Base-by-base conservation (phyloP, 2,113 vertebrate species). In the Cololabis saira region DNA sequence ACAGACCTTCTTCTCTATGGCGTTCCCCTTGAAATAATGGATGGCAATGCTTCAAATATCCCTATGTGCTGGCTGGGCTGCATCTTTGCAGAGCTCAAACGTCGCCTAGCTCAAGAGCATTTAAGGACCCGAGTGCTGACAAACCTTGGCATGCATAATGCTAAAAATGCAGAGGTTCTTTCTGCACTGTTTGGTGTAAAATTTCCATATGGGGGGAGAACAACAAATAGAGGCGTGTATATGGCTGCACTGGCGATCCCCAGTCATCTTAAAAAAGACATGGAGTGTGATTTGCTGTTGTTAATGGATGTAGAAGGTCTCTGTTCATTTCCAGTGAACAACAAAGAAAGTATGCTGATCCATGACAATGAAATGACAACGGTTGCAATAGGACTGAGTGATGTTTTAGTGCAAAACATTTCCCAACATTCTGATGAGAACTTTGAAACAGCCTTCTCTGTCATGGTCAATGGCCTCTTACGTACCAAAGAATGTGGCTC, bases 131-230 rank as follows among this genome's bases (percentile, higher is more conserved):
- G 84, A 54, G 86, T 89, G 10, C 18, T 93, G 56, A 87, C 90
- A 50, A 81, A 74, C 30, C 53, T 91, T 15, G 91, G 92, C 12
- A 37, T 64, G 2, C 66, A 88, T 40, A 65, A 83, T 43, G 74
- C 85, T 5, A 88, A 44, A 12, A 93, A 94, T 19, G 90, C 92
- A 66, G 92, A 94, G 1, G 80, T 95, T 6, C 87, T 96, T n/a
- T 95, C 93, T 60, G 91, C 93, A 55, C 86, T 96, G 83, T 96
- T 96, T 69, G 93, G 93, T 2, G 79, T 93, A 8, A 92, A 86
- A 55, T 95, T 96, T 62, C 87, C 89, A 16, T 87, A 90, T 0
- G 82, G 89, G 57, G 76, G 68, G 63, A 78, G 78, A 48, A 84
- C 76, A 50, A 83, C 89, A 3, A 88, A 88, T 0, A 90, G 81